phyloP scores from a whole-genome alignment of 2,113 vertebrate species.

The Marcusenius ussheri region DNA sequence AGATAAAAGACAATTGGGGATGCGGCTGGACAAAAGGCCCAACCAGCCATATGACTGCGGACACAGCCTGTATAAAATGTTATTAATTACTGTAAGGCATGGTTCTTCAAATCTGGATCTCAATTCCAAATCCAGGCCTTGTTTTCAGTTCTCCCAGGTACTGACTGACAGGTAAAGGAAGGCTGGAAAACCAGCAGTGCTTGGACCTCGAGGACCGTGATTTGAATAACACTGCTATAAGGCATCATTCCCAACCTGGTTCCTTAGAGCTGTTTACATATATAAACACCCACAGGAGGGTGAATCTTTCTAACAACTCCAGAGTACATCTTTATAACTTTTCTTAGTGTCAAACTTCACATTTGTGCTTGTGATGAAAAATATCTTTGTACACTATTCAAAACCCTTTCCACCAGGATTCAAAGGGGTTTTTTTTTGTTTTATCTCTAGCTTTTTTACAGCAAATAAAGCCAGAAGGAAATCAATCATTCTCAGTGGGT shows the following conservation, averaged over 20 bases:
- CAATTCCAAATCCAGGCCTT: no score
- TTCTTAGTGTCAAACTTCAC: not conserved
- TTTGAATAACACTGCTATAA: not conserved
- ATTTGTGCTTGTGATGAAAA: not conserved
- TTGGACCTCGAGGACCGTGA: no score
- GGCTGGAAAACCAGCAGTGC: no score
- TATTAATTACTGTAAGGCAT: not conserved
- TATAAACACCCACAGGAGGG: not conserved
- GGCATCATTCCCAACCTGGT: not conserved
- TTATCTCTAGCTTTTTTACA: constrained; percentile 30
- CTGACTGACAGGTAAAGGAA: no score
- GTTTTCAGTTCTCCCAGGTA: no score
- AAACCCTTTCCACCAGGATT: constrained; percentile 21
- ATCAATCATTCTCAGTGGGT: constrained; percentile 22
- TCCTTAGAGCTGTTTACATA: not conserved
- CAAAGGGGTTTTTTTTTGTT: constrained; percentile 26
- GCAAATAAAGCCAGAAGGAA: constrained; percentile 28
- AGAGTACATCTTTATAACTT: not conserved
- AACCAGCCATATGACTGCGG: not conserved
- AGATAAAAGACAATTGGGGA: not conserved
- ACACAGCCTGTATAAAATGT: not conserved
- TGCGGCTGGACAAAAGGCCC: not conserved
- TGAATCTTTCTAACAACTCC: not conserved
- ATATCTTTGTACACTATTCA: constrained; percentile 29
- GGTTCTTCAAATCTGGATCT: no score